Percentiles rank a stretch among this genome's conserved stretches.
These are phyloP conservation scores for Borostomias antarcticus DNA, from an alignment of 2,797 vertebrate genomes.

Conservation along the genomic window DNA sequence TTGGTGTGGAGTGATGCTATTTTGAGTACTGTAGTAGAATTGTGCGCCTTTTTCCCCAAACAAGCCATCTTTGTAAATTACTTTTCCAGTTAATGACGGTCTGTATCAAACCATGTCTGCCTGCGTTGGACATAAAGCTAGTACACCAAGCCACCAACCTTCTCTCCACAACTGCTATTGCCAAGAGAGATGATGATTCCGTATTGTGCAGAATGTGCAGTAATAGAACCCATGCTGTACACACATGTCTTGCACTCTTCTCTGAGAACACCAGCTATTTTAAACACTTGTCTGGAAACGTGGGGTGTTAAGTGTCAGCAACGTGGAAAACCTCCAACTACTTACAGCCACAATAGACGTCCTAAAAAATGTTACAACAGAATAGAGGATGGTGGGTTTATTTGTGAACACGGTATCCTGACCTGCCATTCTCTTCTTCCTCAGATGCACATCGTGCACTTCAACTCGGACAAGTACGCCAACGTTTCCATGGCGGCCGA, in stretches of 20 bases:
- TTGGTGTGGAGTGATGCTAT: constrained; percentile 52
- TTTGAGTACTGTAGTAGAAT: constrained; percentile 55
- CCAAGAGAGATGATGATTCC: constrained; percentile 6
- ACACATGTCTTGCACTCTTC: too few relatives aligned
- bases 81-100: constrained; percentile 25
- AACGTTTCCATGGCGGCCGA: constrained; percentile 80
- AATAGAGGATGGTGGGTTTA: neutral
- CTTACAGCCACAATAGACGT: constrained; percentile 5
- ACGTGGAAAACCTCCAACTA: neutral
- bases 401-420: neutral
- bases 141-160: neutral
- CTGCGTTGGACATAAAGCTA: constrained; percentile 12
- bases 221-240: too few relatives aligned
- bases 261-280: too few relatives aligned
- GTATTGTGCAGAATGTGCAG: too few relatives aligned
- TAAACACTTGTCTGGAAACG: too few relatives aligned
- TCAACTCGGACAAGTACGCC: constrained; percentile 89
- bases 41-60: constrained; percentile 39
- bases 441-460: constrained; percentile 96
- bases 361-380: neutral
- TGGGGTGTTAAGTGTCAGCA: too few relatives aligned
- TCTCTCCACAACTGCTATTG: neutral
- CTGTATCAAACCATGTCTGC: constrained; percentile 19
- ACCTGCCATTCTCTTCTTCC: constrained; percentile 39
- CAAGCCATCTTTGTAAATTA: constrained; percentile 42